Evolutionary conservation across 1,140 invertebrate genomes (phyloP).

Genomic region (Panagrolaimus sp.): DNA sequence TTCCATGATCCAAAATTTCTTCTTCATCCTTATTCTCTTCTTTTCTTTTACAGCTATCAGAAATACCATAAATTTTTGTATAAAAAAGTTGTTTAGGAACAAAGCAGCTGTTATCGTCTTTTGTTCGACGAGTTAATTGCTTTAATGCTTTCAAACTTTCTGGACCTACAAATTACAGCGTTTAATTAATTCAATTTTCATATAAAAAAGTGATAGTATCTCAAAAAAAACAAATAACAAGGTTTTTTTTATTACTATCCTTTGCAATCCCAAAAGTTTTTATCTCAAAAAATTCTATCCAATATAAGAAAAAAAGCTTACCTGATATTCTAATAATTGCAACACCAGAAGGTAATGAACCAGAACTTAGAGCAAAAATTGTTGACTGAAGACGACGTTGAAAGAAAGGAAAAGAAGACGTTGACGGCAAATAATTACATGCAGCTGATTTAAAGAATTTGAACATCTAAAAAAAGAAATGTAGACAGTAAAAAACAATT

Average conservation of each 20-base stretch:
- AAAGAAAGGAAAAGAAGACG: slow-evolving; percentile 19
- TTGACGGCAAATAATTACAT: background rate
- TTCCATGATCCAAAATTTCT: slow-evolving; percentile 37
- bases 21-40: background rate
- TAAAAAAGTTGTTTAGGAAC: slow-evolving; percentile 37
- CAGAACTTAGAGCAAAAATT: slow-evolving; percentile 51
- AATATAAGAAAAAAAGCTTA: slow-evolving; percentile 18
- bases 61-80: slow-evolving; percentile 37
- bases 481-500: too few relatives aligned
- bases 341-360: slow-evolving; percentile 44
- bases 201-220: too few relatives aligned
- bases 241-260: too few relatives aligned
- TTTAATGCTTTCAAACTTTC: slow-evolving; percentile 35
- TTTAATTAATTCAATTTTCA: too few relatives aligned
- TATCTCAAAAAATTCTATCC: too few relatives aligned
- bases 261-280: too few relatives aligned
- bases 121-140: slow-evolving; percentile 17
- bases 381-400: slow-evolving; percentile 19
- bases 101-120: slow-evolving; percentile 21
- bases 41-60: background rate
- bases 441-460: background rate
- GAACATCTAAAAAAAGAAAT: slow-evolving; percentile 19
- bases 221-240: too few relatives aligned
- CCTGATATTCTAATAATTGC: slow-evolving; percentile 47
- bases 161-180: slow-evolving; percentile 29